Conservation (phyloP, 2,797 vertebrate genomes). For the Notamacropus eugenii region DNA sequence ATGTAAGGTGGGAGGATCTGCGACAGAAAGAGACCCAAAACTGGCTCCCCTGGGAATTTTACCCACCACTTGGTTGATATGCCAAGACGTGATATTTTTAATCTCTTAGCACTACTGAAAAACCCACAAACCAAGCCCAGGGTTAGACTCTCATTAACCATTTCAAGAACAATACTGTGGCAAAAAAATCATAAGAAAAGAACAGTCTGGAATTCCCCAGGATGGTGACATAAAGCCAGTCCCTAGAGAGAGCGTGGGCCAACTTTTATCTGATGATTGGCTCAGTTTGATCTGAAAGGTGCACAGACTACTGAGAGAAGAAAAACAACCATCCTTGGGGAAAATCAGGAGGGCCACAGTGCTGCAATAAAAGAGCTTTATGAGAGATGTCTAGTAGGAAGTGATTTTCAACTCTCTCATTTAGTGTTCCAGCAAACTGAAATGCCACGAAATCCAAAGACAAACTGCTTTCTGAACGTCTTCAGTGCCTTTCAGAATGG, state of each 20-base stretch:
- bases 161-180: slow-evolving; percentile 30
- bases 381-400: not conserved
- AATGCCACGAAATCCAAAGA: not conserved
- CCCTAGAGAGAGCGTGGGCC: not conserved
- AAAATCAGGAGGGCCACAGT: not conserved
- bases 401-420: not conserved
- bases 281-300: not conserved
- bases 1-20: not conserved
- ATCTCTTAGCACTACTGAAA: not conserved
- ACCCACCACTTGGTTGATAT: not conserved
- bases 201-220: slow-evolving; percentile 17
- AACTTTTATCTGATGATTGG: not conserved
- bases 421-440: not conserved
- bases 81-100: not conserved
- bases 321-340: not conserved
- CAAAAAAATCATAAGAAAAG: slow-evolving; percentile 14
- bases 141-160: slow-evolving; percentile 4
- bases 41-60: not conserved
- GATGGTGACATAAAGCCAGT: not conserved
- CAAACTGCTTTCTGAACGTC: not conserved
- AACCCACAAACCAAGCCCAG: not conserved
- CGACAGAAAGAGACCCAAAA: not conserved
- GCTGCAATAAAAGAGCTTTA: not conserved
- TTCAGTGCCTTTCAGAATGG: not conserved
- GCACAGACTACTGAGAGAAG: not conserved